Percentiles rank a stretch among this genome's conserved stretches.
phyloP scores from a whole-genome alignment of 2,797 vertebrate genomes.

The Euthynnus affinis region DNA sequence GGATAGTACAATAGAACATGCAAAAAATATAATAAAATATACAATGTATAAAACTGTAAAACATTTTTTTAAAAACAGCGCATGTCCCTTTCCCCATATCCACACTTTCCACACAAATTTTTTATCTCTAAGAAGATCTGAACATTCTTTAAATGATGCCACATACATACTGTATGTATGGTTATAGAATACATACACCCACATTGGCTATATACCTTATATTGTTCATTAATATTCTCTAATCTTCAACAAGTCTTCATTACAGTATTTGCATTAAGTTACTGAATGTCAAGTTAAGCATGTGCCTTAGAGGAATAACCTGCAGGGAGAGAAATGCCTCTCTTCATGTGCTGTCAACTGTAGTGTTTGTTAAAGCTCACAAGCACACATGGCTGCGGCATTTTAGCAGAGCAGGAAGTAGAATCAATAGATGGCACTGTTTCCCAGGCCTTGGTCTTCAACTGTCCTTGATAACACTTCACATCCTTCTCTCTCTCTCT shows the following conservation, averaged over 20 bases:
- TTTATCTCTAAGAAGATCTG: not conserved
- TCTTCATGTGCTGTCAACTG: not conserved
- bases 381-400: not conserved
- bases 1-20: not conserved
- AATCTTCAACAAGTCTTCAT: not conserved
- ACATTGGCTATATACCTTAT: not conserved
- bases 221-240: not conserved
- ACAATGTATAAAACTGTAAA: not conserved
- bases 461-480: not conserved
- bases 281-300: not conserved
- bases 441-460: constrained; percentile 65
- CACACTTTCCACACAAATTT: not conserved
- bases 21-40: not conserved
- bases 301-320: constrained; percentile 8
- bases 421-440: constrained; percentile 84
- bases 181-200: not conserved
- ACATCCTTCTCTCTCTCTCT: constrained; percentile 23
- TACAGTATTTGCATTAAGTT: not conserved
- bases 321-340: not conserved
- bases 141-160: not conserved
- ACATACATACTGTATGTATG: too few species aligned
- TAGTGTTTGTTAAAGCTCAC: not conserved
- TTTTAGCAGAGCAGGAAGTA: not conserved
- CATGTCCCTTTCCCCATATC: not conserved
- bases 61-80: not conserved